A percentile compares a stretch with the other conserved stretches of the same genome.
These are phyloP conservation scores for Rhincodon typus DNA, from an alignment of 2,797 vertebrate species.

Conservation along the genomic window DNA sequence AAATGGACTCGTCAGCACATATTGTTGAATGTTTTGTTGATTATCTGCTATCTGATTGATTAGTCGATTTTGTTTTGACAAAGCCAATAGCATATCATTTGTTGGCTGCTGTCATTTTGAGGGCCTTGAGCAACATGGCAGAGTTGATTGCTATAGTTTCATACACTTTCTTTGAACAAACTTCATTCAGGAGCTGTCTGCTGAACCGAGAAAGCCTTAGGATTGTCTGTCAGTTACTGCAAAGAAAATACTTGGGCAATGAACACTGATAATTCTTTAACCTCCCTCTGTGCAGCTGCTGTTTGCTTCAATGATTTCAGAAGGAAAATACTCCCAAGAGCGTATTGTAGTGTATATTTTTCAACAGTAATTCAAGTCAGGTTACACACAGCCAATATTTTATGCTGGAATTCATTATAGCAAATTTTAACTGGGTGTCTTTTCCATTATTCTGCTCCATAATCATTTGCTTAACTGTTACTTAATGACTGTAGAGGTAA, in stretches of 20 bases:
- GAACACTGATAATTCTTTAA: neutral
- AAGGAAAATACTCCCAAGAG: neutral
- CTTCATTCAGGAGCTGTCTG: neutral
- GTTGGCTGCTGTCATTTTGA: neutral
- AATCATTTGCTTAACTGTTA: slow-evolving; percentile 7
- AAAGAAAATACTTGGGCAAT: slow-evolving; percentile 1
- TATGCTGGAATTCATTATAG: neutral
- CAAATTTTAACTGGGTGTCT: neutral
- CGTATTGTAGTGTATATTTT: neutral
- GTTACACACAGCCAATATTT: neutral
- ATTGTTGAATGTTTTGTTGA: neutral
- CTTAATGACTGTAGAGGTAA: neutral
- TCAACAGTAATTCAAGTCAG: slow-evolving; percentile 13
- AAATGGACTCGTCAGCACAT: neutral
- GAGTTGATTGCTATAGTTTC: neutral
- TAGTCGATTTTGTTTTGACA: neutral
- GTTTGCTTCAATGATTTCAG: neutral
- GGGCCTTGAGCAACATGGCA: neutral
- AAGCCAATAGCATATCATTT: neutral
- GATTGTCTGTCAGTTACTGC: neutral
- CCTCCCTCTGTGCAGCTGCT: neutral
- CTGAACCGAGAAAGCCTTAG: neutral
- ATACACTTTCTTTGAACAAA: slow-evolving; percentile 8
- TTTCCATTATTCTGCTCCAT: neutral
- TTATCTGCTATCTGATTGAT: slow-evolving; percentile 1